These are phyloP conservation scores for Paramuricea clavata DNA, from an alignment of 92 coral and sea anemone genomes.

Conservation along the genomic window DNA sequence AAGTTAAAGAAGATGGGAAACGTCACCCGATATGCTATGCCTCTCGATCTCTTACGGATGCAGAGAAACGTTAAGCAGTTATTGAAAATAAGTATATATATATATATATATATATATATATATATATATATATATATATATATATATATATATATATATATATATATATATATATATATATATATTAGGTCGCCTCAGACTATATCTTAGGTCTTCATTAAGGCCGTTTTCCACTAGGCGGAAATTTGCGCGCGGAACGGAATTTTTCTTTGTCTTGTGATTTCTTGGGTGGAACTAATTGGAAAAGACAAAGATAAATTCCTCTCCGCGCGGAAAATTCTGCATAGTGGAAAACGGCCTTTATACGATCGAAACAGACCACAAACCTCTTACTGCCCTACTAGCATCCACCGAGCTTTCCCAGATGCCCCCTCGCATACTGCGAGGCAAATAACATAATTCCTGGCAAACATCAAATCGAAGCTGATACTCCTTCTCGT, in stretches of 20 bases:
- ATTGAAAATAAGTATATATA: conserved; percentile 41
- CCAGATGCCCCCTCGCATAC: conserved; percentile 47
- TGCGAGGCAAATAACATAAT: not conserved
- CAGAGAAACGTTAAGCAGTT: conserved; percentile 70
- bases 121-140: too few species aligned
- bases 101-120: too few species aligned
- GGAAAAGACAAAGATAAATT: too few species aligned
- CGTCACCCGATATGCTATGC: conserved; percentile 68
- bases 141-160: too few species aligned
- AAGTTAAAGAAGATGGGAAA: conserved; percentile 60
- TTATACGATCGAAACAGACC: conserved; percentile 48
- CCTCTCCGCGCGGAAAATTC: too few species aligned
- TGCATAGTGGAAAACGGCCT: conserved; percentile 5
- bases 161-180: not conserved
- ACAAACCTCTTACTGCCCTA: conserved; percentile 58
- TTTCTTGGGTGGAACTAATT: too few species aligned
- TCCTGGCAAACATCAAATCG: conserved; percentile 31
- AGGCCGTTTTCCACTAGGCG: too few species aligned
- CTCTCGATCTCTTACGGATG: conserved; percentile 65
- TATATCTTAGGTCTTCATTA: conserved; percentile 65
- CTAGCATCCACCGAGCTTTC: conserved; percentile 20
- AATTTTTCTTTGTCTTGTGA: too few species aligned
- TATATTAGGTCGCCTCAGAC: conserved; percentile 21
- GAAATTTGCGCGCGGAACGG: too few species aligned
- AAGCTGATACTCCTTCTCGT: conserved; percentile 32